A percentile compares a stretch with the other conserved stretches of the same genome.
Evolutionary conservation across 2,113 vertebrate species (phyloP).

Genomic region (Callipepla squamata): DNA sequence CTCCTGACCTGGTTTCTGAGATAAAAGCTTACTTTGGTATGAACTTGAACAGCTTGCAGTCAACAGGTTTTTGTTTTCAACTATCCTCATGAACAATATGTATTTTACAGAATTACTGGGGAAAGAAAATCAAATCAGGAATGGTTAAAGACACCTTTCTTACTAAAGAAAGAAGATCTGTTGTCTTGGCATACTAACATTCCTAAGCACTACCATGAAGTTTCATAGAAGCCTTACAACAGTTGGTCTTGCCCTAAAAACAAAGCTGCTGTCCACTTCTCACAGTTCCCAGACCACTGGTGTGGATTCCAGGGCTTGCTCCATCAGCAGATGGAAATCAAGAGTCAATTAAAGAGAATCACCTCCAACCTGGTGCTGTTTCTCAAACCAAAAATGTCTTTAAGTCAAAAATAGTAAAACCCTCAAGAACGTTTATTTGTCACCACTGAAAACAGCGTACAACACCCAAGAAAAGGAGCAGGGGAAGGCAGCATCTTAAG

Average conservation of each 20-base stretch:
- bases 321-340: not conserved
- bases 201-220: too few species aligned
- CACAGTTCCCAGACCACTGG: not conserved
- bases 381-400: not conserved
- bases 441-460: slow-evolving; percentile 66
- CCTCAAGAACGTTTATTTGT: slow-evolving; percentile 56
- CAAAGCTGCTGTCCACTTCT: rapidly evolving
- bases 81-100: rapidly evolving
- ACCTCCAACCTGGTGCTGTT: rapidly evolving
- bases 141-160: not conserved
- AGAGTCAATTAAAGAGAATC: not conserved
- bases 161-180: not conserved
- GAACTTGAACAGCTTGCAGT: not conserved
- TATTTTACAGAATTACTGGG: not conserved
- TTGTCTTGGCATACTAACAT: not conserved
- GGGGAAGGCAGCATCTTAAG: slow-evolving; percentile 36
- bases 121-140: not conserved
- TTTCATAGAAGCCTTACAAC: not conserved
- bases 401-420: slow-evolving; percentile 14
- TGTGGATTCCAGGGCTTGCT: not conserved
- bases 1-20: not conserved
- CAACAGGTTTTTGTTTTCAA: not conserved
- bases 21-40: not conserved
- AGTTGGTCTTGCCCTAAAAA: not conserved
- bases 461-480: not conserved